Conservation (phyloP, 2,113 vertebrate genomes). For the Zapornia atra region DNA sequence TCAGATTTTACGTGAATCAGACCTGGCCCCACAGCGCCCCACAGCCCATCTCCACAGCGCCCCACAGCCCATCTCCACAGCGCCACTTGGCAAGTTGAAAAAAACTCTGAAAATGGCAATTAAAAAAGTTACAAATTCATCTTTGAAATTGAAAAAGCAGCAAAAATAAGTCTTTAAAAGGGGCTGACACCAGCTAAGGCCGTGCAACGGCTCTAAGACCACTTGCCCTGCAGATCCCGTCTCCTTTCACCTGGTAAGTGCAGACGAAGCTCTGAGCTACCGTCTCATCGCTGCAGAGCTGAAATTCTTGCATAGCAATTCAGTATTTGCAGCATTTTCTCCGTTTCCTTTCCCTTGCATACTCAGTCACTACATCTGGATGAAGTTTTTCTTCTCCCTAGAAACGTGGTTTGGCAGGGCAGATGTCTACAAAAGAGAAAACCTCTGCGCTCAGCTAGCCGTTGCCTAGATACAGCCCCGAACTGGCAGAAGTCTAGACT, state of each 20-base stretch:
- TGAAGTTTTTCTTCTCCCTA: not conserved
- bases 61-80: constrained; percentile 58
- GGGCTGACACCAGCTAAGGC: not conserved
- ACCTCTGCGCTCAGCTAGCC: not conserved
- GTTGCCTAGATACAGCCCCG: constrained; percentile 34
- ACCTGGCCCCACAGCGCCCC: constrained; percentile 57
- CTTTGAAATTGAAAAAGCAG: not conserved
- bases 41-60: not conserved
- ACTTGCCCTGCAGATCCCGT: not conserved
- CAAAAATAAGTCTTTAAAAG: not conserved
- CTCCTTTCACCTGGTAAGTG: rapidly evolving
- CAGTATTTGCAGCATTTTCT: not conserved
- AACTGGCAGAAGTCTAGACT: not conserved
- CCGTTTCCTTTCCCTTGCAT: not conserved
- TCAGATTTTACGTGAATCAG: constrained; percentile 52
- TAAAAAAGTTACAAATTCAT: not conserved
- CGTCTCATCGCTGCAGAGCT: not conserved
- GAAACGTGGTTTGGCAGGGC: not conserved
- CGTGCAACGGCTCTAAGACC: rapidly evolving
- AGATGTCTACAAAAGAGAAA: not conserved
- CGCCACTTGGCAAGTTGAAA: constrained; percentile 25
- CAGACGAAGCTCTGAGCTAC: not conserved
- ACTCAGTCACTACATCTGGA: not conserved
- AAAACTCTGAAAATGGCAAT: constrained; percentile 8
- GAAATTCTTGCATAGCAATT: not conserved